Percentiles rank a stretch among this genome's conserved stretches.
These are phyloP conservation scores for Lamprotornis superbus DNA, from an alignment of 2,113 vertebrate species.

Conservation along the genomic window DNA sequence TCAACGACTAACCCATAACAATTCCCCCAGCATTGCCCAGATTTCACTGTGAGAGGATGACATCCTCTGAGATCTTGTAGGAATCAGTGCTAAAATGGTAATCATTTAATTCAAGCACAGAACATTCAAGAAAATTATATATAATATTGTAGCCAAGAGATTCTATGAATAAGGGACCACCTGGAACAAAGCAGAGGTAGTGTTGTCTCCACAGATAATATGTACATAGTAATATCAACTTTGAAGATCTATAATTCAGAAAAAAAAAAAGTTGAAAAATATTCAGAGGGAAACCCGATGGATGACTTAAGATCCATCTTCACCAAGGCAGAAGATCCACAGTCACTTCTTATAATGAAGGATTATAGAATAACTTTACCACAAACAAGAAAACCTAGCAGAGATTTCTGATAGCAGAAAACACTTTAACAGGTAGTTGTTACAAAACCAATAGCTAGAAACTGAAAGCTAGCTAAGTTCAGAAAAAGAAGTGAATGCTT, in stretches of 20 bases:
- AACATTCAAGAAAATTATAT: neutral
- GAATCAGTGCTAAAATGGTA: neutral
- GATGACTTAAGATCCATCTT: neutral
- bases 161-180: neutral
- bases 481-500: neutral
- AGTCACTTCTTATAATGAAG: neutral
- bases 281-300: neutral
- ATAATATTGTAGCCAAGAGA: neutral
- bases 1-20: neutral
- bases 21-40: neutral
- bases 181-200: neutral
- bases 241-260: neutral
- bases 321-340: neutral
- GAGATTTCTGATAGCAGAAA: neutral
- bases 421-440: neutral
- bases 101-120: neutral
- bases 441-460: neutral
- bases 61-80: neutral
- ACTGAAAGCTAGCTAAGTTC: neutral
- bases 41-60: neutral
- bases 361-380: neutral
- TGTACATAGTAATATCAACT: accelerated
- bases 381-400: neutral
- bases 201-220: neutral
- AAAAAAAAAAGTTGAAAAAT: neutral